phyloP scores from a whole-genome alignment of 2,113 vertebrate genomes.

The Tringa solitaria region DNA sequence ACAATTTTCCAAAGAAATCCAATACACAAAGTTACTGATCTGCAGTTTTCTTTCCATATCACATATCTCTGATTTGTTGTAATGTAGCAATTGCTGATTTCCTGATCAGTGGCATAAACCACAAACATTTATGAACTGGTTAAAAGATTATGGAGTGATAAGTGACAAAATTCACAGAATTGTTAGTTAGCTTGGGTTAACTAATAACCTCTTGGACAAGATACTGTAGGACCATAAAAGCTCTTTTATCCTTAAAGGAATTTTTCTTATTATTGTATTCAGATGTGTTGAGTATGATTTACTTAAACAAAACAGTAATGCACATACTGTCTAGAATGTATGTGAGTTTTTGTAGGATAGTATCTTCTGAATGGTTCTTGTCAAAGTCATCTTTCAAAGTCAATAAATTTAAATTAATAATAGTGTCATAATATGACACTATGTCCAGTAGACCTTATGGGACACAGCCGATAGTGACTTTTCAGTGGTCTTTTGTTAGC shows the following conservation, averaged over 20 bases:
- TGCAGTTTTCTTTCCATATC: not conserved
- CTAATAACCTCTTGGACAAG: not conserved
- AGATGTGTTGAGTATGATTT: not conserved
- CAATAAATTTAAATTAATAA: no score
- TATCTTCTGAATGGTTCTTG: not conserved
- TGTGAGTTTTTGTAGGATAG: not conserved
- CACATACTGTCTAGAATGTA: not conserved
- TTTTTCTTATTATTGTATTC: not conserved
- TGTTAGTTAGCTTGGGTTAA: not conserved
- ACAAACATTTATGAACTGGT: accelerated
- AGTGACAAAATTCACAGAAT: not conserved
- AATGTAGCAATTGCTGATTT: not conserved
- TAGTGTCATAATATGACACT: not conserved
- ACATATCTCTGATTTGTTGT: not conserved
- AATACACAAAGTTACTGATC: not conserved
- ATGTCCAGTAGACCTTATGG: not conserved
- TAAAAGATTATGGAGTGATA: not conserved
- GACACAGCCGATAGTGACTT: not conserved
- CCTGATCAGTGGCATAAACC: not conserved
- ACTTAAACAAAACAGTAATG: not conserved
- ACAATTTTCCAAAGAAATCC: not conserved
- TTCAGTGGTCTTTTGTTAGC: not conserved
- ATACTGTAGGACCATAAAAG: not conserved
- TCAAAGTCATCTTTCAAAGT: not conserved
- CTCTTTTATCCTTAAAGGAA: not conserved